These are phyloP conservation scores for Julus scandinavius DNA, from an alignment of 2,888 invertebrate genomes.

Conservation along the genomic window DNA sequence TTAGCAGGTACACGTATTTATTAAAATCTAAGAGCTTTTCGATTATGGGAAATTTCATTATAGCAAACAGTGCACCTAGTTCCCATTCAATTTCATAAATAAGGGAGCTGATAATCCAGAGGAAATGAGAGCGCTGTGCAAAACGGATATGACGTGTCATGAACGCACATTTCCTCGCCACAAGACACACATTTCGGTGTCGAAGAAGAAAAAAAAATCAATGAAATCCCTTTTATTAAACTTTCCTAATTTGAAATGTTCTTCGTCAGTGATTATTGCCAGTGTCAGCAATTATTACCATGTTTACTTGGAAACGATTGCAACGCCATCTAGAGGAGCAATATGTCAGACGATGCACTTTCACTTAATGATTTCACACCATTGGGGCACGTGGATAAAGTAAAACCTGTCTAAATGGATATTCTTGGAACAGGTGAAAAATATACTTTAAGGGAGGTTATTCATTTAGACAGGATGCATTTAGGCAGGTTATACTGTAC, in stretches of 20 bases:
- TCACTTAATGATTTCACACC: no score
- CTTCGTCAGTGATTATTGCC: constrained; percentile 1
- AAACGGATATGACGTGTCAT: constrained; percentile 44
- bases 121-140: constrained; percentile 43
- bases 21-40: constrained; percentile 45
- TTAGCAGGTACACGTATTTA: constrained; percentile 19
- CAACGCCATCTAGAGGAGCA: not conserved
- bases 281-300: not conserved
- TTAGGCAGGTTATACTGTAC: no score
- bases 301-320: not conserved
- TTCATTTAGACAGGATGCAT: no score
- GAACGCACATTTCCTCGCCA: constrained; percentile 31
- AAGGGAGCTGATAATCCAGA: constrained; percentile 33
- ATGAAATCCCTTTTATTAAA: constrained; percentile 17
- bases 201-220: constrained; percentile 39
- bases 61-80: constrained; percentile 36
- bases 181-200: constrained; percentile 34
- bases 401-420: not conserved
- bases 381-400: not conserved
- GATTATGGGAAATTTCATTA: constrained; percentile 43
- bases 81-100: constrained; percentile 45
- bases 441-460: no score
- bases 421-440: no score
- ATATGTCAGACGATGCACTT: not conserved
- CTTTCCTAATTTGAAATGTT: constrained; percentile 46